Percentiles rank a stretch among this genome's conserved stretches.
Conservation (phyloP, 2,113 vertebrate genomes). For the Octodon degus region DNA sequence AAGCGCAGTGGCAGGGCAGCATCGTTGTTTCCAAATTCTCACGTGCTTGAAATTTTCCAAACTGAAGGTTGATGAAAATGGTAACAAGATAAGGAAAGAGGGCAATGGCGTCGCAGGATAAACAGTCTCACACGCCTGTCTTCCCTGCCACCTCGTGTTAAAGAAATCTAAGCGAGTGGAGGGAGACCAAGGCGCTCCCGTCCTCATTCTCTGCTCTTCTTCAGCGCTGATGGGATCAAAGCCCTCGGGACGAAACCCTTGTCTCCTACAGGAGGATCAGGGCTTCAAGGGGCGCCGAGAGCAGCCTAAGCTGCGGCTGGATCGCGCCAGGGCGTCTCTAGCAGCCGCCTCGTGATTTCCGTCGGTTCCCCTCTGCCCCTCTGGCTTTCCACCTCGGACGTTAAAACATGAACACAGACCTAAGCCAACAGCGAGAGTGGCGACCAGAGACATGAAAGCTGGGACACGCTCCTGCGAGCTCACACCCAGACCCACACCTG, state of each 20-base stretch:
- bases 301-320: background rate
- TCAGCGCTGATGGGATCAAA: background rate
- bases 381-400: background rate
- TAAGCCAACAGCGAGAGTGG: background rate
- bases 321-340: background rate
- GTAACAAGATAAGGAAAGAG: background rate
- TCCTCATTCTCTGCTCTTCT: background rate
- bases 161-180: background rate
- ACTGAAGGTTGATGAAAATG: background rate
- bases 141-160: background rate
- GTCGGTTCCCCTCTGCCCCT: too few relatives aligned
- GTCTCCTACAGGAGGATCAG: background rate
- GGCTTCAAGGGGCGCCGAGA: background rate
- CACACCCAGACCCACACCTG: background rate
- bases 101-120: background rate
- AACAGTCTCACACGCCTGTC: background rate
- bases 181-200: background rate
- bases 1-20: background rate
- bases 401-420: background rate
- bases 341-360: background rate
- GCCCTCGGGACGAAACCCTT: too few relatives aligned
- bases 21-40: background rate
- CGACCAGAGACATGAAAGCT: background rate
- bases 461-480: background rate
- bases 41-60: background rate